Evolutionary conservation across 92 coral and sea anemone species (phyloP).

Genomic region (Porites lobata): DNA sequence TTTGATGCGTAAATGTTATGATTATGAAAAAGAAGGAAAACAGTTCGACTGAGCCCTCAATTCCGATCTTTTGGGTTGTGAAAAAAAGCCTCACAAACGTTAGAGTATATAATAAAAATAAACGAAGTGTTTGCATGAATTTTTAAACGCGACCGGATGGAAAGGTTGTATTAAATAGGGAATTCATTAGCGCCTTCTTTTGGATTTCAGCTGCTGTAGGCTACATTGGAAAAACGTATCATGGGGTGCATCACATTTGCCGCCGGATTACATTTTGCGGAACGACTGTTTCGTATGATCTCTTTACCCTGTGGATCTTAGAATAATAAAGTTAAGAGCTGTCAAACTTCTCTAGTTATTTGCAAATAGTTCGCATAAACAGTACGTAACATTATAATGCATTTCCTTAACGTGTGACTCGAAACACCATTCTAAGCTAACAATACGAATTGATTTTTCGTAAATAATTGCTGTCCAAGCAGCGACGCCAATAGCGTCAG

Average conservation of each 20-base stretch:
- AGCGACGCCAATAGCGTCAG: background rate
- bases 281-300: background rate
- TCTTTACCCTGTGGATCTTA: background rate
- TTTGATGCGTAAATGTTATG: background rate
- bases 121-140: background rate
- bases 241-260: no score
- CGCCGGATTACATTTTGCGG: no score
- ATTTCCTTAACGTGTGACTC: background rate
- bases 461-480: slow-evolving; percentile 10
- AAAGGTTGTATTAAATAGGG: slow-evolving; percentile 1
- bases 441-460: background rate
- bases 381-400: background rate
- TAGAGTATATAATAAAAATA: background rate
- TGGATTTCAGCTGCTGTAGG: background rate
- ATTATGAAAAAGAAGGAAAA: no score
- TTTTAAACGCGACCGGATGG: slow-evolving; percentile 35
- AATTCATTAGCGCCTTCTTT: slow-evolving; percentile 3
- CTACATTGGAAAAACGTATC: background rate
- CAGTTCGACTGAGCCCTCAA: background rate
- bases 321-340: no score
- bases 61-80: background rate
- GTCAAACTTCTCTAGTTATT: background rate
- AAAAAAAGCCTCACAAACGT: no score
- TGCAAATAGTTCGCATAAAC: background rate
- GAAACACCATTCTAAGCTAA: background rate